Evolutionary conservation across 2,113 vertebrate species (phyloP), one percentile per base, ranked within the genome.

Genomic region (Pygoscelis adeliae): DNA sequence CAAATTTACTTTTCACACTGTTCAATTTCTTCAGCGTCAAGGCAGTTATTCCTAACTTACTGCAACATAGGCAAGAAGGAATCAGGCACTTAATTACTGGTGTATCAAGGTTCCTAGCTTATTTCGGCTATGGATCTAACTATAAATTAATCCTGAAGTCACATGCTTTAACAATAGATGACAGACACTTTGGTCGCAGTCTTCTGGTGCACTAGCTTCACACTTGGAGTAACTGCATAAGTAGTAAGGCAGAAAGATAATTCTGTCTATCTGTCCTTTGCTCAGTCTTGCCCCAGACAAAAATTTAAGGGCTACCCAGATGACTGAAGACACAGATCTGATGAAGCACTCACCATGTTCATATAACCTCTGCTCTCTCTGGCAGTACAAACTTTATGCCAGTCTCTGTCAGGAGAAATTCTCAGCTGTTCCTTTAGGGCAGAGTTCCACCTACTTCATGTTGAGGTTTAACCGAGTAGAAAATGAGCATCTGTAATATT

Each of bases 401-500:
- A 58, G 17, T 19, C 70, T 81, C 76, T 91, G 78, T 80, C 66
- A 59, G 53, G 12, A 94, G n/a, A 93, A 90, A 88, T 85, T 83
- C 72, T 90, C 70, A 93, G 38, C 89, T 92, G 72, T 63, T 93
- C 46, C 67, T 81, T 88, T 56, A 74, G 78, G 92, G 93, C 93
- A 96, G 65, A 69, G 44, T 82, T 95, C 84, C 90, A 94, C 76
- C 20, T 95, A 89, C 66, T 95, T 91, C 91, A 71, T 62, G 81
- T 86, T 65, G 91, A 73, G 61, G 70, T 71, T 73, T 92, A 90
- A 95, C 95, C 0, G 36, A 90, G 87, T 44, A 94, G 90, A 93
- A 93, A 96, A 91, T 89, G 22, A 96, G 92, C 87, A 65, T 92
- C 85, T 95, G 66, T 92, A 94, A 72, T 81, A 66, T 66, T 90